phyloP scores from a whole-genome alignment of 2,888 invertebrate species.

The Lochmaea crataegi region DNA sequence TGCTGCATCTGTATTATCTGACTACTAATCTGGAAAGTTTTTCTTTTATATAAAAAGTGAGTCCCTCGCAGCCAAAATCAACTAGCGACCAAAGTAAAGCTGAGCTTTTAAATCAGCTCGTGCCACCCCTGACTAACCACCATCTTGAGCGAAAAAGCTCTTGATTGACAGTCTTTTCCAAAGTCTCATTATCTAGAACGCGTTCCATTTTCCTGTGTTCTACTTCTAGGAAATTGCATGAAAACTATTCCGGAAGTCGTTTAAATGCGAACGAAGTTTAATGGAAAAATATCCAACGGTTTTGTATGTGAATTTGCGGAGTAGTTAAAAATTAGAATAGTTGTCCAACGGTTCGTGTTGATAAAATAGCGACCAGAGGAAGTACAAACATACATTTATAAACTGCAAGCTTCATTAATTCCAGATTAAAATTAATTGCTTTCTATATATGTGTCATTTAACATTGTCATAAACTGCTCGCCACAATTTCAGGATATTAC shows the following conservation, averaged over 20 bases:
- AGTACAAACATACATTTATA: neutral
- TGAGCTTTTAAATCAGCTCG: neutral
- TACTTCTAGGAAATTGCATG: conserved; percentile 26
- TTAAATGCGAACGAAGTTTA: conserved; percentile 28
- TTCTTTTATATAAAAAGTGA: neutral
- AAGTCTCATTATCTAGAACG: conserved; percentile 34
- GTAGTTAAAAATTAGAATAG: conserved; percentile 27
- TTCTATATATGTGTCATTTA: too few relatives aligned
- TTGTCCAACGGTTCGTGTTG: neutral
- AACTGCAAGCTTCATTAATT: neutral
- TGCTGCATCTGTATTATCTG: neutral
- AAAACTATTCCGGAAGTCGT: conserved; percentile 35
- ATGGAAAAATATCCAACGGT: conserved; percentile 27
- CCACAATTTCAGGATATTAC: too few relatives aligned
- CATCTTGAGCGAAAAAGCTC: conserved; percentile 18
- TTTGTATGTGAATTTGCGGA: conserved; percentile 13
- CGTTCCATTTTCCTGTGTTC: conserved; percentile 33
- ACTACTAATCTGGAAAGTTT: neutral
- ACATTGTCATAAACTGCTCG: too few relatives aligned
- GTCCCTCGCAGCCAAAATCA: neutral
- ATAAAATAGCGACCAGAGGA: neutral
- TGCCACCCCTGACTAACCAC: conserved; percentile 3
- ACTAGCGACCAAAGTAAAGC: neutral
- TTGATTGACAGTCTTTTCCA: conserved; percentile 37
- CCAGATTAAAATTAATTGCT: neutral